A percentile compares a stretch with the other conserved stretches of the same genome.
These are phyloP conservation scores for Parthenolecanium corni DNA, from an alignment of 2,888 invertebrate genomes.

Conservation along the genomic window DNA sequence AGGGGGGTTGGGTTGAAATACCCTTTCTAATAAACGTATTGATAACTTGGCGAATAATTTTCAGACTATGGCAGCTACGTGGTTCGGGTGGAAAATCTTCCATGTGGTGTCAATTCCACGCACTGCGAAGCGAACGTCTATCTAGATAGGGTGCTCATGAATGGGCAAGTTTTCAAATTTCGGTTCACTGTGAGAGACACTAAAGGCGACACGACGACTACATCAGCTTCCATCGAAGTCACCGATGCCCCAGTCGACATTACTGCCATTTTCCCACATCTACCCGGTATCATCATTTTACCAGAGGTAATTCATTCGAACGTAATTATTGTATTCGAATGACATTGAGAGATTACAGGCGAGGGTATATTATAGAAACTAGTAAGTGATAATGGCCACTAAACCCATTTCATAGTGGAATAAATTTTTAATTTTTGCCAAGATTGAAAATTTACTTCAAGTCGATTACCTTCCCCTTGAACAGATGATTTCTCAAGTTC, in stretches of 20 bases:
- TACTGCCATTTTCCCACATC: constrained; percentile 69
- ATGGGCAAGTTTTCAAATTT: constrained; percentile 75
- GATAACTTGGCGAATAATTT: no score
- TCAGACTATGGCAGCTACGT: constrained; percentile 49
- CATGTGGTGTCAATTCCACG: constrained; percentile 75
- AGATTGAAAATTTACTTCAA: no score
- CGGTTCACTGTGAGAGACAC: constrained; percentile 59
- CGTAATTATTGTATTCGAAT: no score
- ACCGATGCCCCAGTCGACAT: constrained; percentile 76
- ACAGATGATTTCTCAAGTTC: no score
- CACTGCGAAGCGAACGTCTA: constrained; percentile 82
- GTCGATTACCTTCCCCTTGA: no score
- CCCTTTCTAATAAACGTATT: no score
- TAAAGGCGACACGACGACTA: constrained; percentile 60
- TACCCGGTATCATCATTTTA: constrained; percentile 61
- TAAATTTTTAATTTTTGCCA: no score
- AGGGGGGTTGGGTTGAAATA: no score
- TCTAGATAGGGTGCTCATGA: constrained; percentile 60
- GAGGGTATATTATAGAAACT: no score
- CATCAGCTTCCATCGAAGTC: constrained; percentile 67
- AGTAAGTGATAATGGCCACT: no score
- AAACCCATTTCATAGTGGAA: no score
- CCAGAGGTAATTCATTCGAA: constrained; percentile 53
- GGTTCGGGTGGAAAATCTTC: constrained; percentile 65
- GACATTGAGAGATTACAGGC: no score